phyloP scores from a whole-genome alignment of 1,140 invertebrate species.

The Coelopa frigida region DNA sequence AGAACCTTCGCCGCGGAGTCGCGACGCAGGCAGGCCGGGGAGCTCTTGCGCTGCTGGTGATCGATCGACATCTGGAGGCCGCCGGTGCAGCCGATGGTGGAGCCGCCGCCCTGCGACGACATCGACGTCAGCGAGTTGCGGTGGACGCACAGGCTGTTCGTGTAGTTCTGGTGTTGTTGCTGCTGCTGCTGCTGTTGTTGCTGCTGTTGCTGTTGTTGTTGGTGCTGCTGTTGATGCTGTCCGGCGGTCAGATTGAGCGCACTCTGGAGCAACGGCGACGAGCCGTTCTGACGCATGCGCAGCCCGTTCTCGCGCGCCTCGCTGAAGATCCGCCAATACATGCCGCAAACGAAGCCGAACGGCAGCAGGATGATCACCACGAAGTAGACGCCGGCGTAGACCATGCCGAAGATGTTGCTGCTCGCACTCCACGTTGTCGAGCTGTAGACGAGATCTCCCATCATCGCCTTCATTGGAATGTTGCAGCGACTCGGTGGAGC shows the following conservation, averaged over 20 bases:
- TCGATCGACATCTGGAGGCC: conserved; percentile 42
- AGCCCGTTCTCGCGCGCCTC: conserved; percentile 64
- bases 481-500: conserved; percentile 27
- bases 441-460: not conserved
- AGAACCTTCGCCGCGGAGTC: conserved; percentile 39
- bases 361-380: conserved; percentile 59
- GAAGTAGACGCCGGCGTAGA: conserved; percentile 46
- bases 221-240: conserved; percentile 15
- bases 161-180: conserved; percentile 41
- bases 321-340: conserved; percentile 64
- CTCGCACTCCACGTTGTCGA: not conserved
- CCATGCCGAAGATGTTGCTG: conserved; percentile 35
- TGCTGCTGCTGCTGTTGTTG: conserved; percentile 33
- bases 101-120: conserved; percentile 25
- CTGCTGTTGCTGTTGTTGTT: conserved; percentile 4
- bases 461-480: conserved; percentile 5
- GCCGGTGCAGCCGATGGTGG: conserved; percentile 18
- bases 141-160: conserved; percentile 34
- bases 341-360: conserved; percentile 59
- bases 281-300: conserved; percentile 58
- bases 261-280: conserved; percentile 48
- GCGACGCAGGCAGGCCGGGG: conserved; percentile 30
- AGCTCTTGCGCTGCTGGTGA: conserved; percentile 24
- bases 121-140: conserved; percentile 36
- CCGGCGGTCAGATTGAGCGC: conserved; percentile 34